Base-by-base conservation (phyloP, 2,797 vertebrate species). In the Scleropages formosus region DNA sequence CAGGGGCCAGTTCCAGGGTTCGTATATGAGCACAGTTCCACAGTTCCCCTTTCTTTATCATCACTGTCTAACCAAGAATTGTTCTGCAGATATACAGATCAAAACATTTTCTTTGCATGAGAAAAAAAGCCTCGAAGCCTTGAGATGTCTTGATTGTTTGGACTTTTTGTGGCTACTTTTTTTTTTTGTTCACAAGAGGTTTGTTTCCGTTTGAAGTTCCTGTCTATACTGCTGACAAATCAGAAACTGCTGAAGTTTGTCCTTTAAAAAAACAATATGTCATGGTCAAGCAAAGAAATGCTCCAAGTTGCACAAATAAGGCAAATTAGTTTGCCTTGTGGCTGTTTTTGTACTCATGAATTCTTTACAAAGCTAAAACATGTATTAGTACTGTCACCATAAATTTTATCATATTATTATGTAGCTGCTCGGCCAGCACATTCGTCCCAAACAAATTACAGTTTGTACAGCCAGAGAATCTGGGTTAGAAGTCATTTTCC, bases 291-390 rank as follows among this genome's bases (percentile, higher is more conserved):
- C 22, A 31, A 27, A 18, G 15, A 12, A 18, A 59, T 9, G 51
- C 69, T 72, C 58, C n/a, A 49, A 49, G 39, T 56, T 39, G 51
- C 31, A 18, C 69, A 58, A n/a, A 53, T 58, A 49, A 26, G 69
- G 16, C 20, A 51, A 24, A 51, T 69, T 49, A 49, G 53, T 69
- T 69, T 51, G 49, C 18, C 46, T 26, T 22, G 20, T 24, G 6
- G 46, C 20, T 51, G 67, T 13, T 15, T 69, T 72, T 72, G 27
- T 65, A 1, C 10, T 39, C 31, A 39, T 39, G 6, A 39, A 39
- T 39, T 39, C 31, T 39, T 39, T 31, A 39, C 31, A 39, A 6
- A 39, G 31, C 31, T 39, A 39, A 39, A 39, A 31, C 31, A 31
- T 39, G 2, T 39, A 39, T 31, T 39, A 6, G 31, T 39, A 2